phyloP scores from a whole-genome alignment of 2,113 vertebrate species.

The Phoenicopterus ruber region DNA sequence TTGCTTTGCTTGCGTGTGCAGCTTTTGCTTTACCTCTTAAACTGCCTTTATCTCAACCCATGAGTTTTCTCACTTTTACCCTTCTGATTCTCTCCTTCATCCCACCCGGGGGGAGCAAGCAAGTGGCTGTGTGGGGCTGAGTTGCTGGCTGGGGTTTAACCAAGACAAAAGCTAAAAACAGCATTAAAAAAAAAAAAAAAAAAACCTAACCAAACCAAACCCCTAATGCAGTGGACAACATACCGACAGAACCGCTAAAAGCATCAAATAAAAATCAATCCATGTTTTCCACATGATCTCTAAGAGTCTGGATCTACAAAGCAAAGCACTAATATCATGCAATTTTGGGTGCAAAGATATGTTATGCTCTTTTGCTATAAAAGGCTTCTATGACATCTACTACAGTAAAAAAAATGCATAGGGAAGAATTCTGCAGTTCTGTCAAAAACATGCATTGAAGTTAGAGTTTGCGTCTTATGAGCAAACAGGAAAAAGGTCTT shows the following conservation, averaged over 20 bases:
- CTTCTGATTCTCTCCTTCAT: too few relatives aligned
- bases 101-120: too few relatives aligned
- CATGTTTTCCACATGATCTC: background rate
- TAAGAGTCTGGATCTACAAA: background rate
- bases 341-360: background rate
- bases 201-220: background rate
- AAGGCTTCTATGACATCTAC: background rate
- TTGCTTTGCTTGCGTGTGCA: too few relatives aligned
- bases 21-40: too few relatives aligned
- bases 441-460: background rate
- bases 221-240: background rate
- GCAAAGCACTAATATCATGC: background rate
- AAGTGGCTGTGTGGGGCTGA: too few relatives aligned
- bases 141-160: too few relatives aligned
- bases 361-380: background rate
- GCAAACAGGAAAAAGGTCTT: background rate
- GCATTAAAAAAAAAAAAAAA: background rate
- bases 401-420: background rate
- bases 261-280: constrained; percentile 12
- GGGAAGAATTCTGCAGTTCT: background rate
- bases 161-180: background rate
- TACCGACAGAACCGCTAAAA: constrained; percentile 3
- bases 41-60: too few relatives aligned
- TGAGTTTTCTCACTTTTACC: too few relatives aligned
- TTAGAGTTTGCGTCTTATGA: background rate